Evolutionary conservation across 2,797 vertebrate species (phyloP).

Genomic region (Poecilia velifera): DNA sequence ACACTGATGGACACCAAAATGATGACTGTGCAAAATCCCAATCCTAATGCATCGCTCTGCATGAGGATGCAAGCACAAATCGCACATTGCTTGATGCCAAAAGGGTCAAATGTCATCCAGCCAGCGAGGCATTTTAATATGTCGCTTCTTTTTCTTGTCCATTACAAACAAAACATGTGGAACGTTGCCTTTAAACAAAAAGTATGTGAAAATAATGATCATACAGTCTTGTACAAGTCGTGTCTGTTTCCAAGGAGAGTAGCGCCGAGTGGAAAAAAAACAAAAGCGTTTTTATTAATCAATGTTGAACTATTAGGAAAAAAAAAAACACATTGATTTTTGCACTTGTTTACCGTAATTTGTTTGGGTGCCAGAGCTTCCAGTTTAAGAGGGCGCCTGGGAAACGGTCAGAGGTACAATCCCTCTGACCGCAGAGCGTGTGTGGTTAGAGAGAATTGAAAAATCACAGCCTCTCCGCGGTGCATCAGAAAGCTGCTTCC

Average conservation of each 20-base stretch:
- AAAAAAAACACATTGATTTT: not conserved
- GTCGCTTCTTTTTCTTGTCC: not conserved
- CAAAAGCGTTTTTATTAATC: not conserved
- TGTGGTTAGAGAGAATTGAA: slow-evolving; percentile 1
- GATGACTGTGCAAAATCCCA: not conserved
- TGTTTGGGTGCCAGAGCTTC: not conserved
- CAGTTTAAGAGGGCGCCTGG: not conserved
- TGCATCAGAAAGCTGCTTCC: slow-evolving; percentile 1
- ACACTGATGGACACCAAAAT: not conserved
- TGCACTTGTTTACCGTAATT: not conserved
- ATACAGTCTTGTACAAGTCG: not conserved
- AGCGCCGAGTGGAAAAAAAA: not conserved
- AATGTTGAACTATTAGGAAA: not conserved
- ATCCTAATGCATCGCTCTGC: not conserved
- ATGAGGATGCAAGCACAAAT: not conserved
- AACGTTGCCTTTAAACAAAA: not conserved
- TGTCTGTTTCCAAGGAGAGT: not conserved
- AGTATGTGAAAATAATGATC: not conserved
- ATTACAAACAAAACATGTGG: not conserved
- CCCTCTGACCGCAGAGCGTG: not conserved
- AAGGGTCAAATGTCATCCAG: not conserved
- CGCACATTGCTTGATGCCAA: not conserved
- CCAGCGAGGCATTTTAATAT: not conserved
- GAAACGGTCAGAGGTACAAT: not conserved
- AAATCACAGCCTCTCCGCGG: slow-evolving; percentile 1